These are phyloP conservation scores for Hydrolagus affinis DNA, from an alignment of 2,113 vertebrate genomes.

Conservation along the genomic window DNA sequence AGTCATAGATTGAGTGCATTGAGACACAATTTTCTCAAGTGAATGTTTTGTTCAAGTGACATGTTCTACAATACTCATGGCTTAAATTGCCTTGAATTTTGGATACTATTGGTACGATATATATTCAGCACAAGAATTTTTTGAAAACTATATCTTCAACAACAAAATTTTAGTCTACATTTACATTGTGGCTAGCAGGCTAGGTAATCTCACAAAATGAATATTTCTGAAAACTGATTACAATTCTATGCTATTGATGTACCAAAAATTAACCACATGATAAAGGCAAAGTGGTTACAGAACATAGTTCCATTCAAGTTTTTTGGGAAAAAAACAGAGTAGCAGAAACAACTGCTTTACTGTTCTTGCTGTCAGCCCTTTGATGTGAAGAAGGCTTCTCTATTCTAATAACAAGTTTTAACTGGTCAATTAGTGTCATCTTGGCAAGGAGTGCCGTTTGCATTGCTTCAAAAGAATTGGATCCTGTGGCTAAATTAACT, in stretches of 20 bases:
- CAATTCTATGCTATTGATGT: not conserved
- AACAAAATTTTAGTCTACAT: not conserved
- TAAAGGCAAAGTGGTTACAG: not conserved
- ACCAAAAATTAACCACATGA: not conserved
- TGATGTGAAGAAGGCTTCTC: not conserved
- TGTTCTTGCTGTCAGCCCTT: not conserved
- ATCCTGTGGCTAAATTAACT: slow-evolving; percentile 28
- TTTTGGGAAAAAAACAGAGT: not conserved
- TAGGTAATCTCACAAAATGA: not conserved
- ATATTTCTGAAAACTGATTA: slow-evolving; percentile 9
- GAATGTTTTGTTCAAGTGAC: not conserved
- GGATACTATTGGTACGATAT: not conserved
- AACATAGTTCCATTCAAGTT: slow-evolving; percentile 11
- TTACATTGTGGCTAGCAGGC: not conserved
- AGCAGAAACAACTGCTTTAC: slow-evolving; percentile 17
- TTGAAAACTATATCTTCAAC: not conserved
- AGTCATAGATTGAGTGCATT: no score
- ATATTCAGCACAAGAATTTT: not conserved
- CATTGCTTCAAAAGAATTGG: slow-evolving; percentile 21
- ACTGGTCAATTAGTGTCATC: not conserved
- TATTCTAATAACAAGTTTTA: slow-evolving; percentile 21
- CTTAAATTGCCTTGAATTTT: no score
- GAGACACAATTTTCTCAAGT: not conserved
- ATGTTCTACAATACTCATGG: not conserved
- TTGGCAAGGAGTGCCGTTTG: not conserved